These are phyloP conservation scores for Poeciliopsis infans DNA, from an alignment of 2,797 vertebrate species.

Conservation along the genomic window DNA sequence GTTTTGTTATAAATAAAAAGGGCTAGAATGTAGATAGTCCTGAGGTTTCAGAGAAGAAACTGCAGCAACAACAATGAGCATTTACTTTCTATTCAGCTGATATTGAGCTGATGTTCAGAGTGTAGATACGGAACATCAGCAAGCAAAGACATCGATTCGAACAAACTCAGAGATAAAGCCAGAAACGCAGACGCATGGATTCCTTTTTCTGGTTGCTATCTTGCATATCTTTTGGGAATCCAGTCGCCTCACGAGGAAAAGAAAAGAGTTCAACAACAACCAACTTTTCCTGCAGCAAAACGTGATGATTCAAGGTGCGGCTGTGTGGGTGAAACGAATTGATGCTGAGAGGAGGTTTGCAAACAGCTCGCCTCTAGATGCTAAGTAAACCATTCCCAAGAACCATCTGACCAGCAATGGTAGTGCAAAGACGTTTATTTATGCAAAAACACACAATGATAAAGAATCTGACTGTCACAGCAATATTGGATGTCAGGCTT, in stretches of 20 bases:
- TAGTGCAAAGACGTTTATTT: background rate
- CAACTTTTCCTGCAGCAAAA: slow-evolving; percentile 2
- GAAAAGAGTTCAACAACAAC: background rate
- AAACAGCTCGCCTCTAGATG: background rate
- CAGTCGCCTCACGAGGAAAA: background rate
- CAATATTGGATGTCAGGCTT: background rate
- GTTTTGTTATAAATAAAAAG: background rate
- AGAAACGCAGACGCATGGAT: background rate
- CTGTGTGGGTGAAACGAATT: background rate
- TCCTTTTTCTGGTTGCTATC: background rate
- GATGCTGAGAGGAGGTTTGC: background rate
- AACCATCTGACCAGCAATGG: background rate
- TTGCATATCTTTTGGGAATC: background rate
- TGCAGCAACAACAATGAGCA: background rate
- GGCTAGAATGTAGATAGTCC: background rate
- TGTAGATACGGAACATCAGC: background rate
- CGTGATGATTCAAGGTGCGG: background rate
- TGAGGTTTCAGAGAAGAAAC: background rate
- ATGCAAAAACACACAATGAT: background rate
- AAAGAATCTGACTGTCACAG: background rate
- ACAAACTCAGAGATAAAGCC: background rate
- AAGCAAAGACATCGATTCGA: background rate
- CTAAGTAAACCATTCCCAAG: background rate
- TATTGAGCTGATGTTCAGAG: background rate
- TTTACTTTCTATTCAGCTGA: background rate